These are phyloP conservation scores for Sebastes diploproa DNA, from an alignment of 2,797 vertebrate species.

Conservation along the genomic window DNA sequence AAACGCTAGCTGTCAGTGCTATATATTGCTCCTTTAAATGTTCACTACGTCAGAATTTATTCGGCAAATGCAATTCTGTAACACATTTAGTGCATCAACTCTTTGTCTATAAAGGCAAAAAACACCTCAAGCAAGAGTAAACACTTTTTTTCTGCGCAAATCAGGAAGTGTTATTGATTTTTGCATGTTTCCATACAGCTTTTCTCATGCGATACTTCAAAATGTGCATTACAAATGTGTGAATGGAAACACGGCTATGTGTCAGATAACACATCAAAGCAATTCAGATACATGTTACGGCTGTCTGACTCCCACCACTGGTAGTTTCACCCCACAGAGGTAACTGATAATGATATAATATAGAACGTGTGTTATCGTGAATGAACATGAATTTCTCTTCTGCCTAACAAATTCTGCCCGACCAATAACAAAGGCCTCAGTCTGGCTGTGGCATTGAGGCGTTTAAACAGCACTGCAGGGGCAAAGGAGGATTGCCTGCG, in stretches of 20 bases:
- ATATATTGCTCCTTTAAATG: no score
- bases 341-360: conserved; percentile 4
- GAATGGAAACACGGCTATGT: not conserved
- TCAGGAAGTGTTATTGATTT: not conserved
- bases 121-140: not conserved
- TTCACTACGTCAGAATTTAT: not conserved
- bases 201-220: not conserved
- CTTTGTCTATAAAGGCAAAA: not conserved
- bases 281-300: not conserved
- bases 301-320: not conserved
- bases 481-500: conserved; percentile 15
- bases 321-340: conserved; percentile 8
- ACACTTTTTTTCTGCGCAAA: not conserved
- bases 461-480: conserved; percentile 29
- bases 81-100: not conserved
- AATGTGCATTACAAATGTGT: not conserved
- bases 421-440: conserved; percentile 20
- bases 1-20: no score
- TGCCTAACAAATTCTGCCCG: not conserved
- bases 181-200: not conserved
- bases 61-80: not conserved
- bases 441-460: conserved; percentile 18
- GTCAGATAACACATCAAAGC: conserved; percentile 17
- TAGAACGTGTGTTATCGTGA: not conserved
- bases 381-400: conserved; percentile 32